phyloP scores from a whole-genome alignment of 2,888 invertebrate genomes.

The Apotomis capreana region DNA sequence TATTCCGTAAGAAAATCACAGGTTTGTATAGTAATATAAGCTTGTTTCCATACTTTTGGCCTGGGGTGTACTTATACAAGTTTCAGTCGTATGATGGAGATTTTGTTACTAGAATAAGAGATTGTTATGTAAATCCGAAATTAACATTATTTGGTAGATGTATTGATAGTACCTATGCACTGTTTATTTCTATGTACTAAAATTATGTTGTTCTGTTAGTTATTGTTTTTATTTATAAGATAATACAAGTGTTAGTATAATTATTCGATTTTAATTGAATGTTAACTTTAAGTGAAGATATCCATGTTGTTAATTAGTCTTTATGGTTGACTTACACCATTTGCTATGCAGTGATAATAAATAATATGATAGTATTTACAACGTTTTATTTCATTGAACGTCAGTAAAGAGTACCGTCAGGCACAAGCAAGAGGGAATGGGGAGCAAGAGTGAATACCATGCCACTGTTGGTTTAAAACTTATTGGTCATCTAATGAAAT shows the following conservation, averaged over 20 bases:
- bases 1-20: too few species aligned
- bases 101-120: constrained; percentile 58
- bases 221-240: constrained; percentile 66
- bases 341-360: constrained; percentile 82
- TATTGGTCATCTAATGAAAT: too few species aligned
- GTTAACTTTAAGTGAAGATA: constrained; percentile 70
- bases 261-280: constrained; percentile 68
- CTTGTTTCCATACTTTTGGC: too few species aligned
- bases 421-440: too few species aligned
- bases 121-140: constrained; percentile 67
- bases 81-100: constrained; percentile 59
- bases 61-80: constrained; percentile 33
- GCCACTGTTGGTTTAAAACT: too few species aligned
- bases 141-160: constrained; percentile 57
- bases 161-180: constrained; percentile 69
- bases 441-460: too few species aligned
- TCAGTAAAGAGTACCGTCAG: neutral
- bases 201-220: constrained; percentile 65
- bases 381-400: constrained; percentile 44
- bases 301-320: constrained; percentile 83
- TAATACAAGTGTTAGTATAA: constrained; percentile 69
- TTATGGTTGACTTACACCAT: constrained; percentile 83
- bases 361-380: constrained; percentile 71
- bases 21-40: too few species aligned
- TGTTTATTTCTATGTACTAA: constrained; percentile 67